These are phyloP conservation scores for Ammodytes marinus DNA, from an alignment of 2,113 vertebrate genomes.

Conservation along the genomic window DNA sequence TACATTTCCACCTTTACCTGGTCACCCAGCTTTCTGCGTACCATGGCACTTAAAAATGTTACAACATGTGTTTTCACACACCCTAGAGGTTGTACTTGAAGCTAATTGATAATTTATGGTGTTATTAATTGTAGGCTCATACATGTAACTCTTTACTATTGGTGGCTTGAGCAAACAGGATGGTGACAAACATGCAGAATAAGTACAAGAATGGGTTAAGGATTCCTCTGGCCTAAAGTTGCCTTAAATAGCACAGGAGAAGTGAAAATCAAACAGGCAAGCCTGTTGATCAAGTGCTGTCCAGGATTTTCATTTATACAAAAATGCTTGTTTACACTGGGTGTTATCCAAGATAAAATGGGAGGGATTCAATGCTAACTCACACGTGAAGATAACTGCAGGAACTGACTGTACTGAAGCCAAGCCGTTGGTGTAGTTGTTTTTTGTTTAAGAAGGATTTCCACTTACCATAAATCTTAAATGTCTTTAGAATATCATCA, in stretches of 20 bases:
- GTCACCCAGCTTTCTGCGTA: too few relatives aligned
- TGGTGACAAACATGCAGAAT: slow-evolving; percentile 10
- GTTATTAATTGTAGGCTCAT: neutral
- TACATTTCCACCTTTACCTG: too few relatives aligned
- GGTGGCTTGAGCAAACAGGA: neutral
- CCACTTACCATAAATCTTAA: neutral
- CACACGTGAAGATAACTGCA: slow-evolving; percentile 32
- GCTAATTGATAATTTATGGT: neutral
- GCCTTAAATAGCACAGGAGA: neutral
- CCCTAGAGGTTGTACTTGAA: neutral
- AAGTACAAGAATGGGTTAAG: neutral
- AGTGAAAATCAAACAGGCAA: slow-evolving; percentile 30
- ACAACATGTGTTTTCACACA: neutral
- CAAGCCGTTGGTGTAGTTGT: slow-evolving; percentile 15
- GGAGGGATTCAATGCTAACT: slow-evolving; percentile 12
- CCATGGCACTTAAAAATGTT: too few relatives aligned
- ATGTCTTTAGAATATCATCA: neutral
- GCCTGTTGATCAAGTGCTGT: neutral
- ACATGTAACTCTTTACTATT: neutral
- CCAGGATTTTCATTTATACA: slow-evolving; percentile 20
- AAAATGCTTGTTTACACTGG: slow-evolving; percentile 46
- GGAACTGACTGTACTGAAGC: slow-evolving; percentile 21
- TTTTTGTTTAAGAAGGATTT: slow-evolving; percentile 4
- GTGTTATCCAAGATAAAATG: slow-evolving; percentile 36
- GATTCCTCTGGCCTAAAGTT: neutral